A percentile compares a stretch with the other conserved stretches of the same genome.
These are phyloP conservation scores for Aplysina aerophoba DNA, from an alignment of 37 sponge, comb jelly and placozoan species.

Conservation along the genomic window DNA sequence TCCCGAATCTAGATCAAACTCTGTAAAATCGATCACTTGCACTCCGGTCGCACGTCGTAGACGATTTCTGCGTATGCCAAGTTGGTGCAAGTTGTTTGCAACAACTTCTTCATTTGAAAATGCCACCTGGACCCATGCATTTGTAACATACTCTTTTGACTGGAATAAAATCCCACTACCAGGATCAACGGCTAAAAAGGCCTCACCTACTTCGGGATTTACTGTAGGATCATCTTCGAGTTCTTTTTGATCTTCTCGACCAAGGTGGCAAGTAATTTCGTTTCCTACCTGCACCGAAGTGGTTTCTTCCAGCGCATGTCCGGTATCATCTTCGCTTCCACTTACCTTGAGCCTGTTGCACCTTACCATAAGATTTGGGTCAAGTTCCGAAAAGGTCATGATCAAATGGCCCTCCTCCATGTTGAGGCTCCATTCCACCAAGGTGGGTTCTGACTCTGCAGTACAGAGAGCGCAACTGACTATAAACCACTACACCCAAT, in stretches of 20 bases:
- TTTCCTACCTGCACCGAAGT: slow-evolving; percentile 17
- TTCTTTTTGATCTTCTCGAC: not conserved
- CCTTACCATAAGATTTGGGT: not conserved
- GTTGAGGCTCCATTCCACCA: slow-evolving; percentile 27
- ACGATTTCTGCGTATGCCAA: not conserved
- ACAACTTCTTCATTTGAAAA: not conserved
- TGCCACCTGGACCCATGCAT: slow-evolving; percentile 6
- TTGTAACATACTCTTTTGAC: slow-evolving; percentile 17
- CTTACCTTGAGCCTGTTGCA: slow-evolving; percentile 16
- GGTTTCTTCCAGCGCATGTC: slow-evolving; percentile 5
- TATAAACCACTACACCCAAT: too few relatives aligned
- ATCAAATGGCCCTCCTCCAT: slow-evolving; percentile 4
- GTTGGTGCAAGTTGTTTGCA: too few relatives aligned
- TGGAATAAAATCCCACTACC: slow-evolving; percentile 32
- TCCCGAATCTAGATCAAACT: slow-evolving; percentile 78
- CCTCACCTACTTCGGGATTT: not conserved
- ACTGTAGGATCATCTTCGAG: not conserved
- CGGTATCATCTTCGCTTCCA: not conserved
- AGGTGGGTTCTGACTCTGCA: slow-evolving; percentile 17
- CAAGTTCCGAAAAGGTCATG: slow-evolving; percentile 14
- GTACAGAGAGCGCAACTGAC: too few relatives aligned
- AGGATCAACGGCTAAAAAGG: slow-evolving; percentile 6
- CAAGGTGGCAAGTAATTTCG: slow-evolving; percentile 15
- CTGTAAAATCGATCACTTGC: slow-evolving; percentile 40
- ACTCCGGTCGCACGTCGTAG: not conserved